Evolutionary conservation across 2,888 invertebrate genomes (phyloP).

Genomic region (Pammene fasciana): DNA sequence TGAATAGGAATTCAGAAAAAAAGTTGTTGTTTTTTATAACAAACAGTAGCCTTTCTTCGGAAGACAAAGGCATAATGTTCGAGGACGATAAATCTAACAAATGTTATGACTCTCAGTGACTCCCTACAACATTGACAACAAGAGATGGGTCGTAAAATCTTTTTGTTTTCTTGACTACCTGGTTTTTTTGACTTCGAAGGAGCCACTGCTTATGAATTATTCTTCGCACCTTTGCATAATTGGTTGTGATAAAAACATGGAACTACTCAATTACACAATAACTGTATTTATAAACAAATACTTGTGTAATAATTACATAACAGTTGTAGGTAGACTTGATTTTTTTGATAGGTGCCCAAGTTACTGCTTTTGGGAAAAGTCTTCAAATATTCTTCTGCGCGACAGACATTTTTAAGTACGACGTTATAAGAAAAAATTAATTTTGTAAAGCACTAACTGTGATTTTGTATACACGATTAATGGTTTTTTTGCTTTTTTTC

Average conservation of each 20-base stretch:
- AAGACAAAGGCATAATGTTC: conserved; percentile 51
- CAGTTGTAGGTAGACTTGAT: no score
- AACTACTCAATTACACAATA: not conserved
- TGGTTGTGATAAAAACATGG: not conserved
- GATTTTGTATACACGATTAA: no score
- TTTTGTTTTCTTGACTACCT: conserved; percentile 36
- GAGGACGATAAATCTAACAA: conserved; percentile 58
- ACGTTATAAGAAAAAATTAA: no score
- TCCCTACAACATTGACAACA: conserved; percentile 59
- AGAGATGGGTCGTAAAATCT: conserved; percentile 59
- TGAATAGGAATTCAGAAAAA: conserved; percentile 2
- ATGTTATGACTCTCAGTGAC: conserved; percentile 68
- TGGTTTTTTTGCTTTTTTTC: no score
- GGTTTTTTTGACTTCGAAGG: conserved; percentile 9
- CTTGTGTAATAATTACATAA: not conserved
- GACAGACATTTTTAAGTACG: no score
- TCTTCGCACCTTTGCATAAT: conserved; percentile 18
- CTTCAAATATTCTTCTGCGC: no score
- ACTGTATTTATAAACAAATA: no score
- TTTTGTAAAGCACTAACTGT: no score
- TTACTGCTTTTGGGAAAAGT: no score
- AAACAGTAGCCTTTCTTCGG: conserved; percentile 54
- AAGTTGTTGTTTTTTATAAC: conserved; percentile 45
- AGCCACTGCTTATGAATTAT: conserved; percentile 22
- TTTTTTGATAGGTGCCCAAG: no score